Base-by-base conservation (phyloP, 2,113 vertebrate genomes). In the Recurvirostra avosetta region DNA sequence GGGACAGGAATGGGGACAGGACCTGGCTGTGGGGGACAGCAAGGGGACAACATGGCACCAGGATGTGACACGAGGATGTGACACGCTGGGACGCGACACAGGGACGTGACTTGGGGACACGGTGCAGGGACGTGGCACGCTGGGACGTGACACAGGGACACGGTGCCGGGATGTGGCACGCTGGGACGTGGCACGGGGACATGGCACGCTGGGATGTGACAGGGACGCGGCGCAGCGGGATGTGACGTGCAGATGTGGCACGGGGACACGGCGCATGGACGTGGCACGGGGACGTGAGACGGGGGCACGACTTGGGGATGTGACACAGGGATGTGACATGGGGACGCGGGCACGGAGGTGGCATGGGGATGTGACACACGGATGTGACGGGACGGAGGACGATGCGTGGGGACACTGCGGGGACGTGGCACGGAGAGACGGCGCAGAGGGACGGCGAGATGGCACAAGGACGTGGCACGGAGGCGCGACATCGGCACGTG, bases 381-480 rank as follows among this genome's bases (percentile, higher is more conserved):
- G 70, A 34, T 12, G 83, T 25, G 55, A 38, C 26, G 13, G 53
- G 34, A 14, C 4, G 8, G 75, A 50, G 75, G 75, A 78, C n/a
- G 47, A 27, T 2, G 34, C 14, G 8, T 14, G 52, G 52, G 41
- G 40, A 67, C 49, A 6, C 43, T 20, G 52, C 32, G 5, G 30
- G 47, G 15, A 74, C 0, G 11, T 27, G 53, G 18, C 34, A 13
- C 5, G 1, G 74, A n/a, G 55, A 36, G 32, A 12, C 3, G 26
- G 34, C 7, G 7, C 22, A 8, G 43, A 11, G n/a, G 30, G 56
- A 49, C 26, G 22, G 45, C 18, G 18, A 45, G 52, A 19, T 18
- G 2, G 34, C 58, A 36, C 58, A 8, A 32, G 52, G 65, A 61
- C 0, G 2, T 9, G 65, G 7, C 56, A n/a, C 5, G 1, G 17